Conservation (phyloP, 2,888 invertebrate species). For the Caradrina kadenii region DNA sequence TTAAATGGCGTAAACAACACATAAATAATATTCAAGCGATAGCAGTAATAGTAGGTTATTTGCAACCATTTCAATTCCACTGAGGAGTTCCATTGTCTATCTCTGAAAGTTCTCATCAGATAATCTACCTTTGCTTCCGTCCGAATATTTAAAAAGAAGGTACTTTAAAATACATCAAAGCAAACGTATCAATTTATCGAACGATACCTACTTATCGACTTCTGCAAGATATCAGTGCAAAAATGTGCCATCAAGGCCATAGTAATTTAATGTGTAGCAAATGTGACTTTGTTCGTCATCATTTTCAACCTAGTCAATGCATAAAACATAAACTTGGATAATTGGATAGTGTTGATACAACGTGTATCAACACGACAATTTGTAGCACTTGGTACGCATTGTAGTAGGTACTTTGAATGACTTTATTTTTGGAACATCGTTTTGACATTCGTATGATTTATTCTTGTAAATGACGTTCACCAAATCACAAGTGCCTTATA, state of each 20-base stretch:
- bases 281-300: slow-evolving; percentile 17
- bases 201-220: slow-evolving; percentile 8
- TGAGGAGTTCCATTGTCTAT: no score
- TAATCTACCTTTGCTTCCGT: background rate
- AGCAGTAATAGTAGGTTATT: no score
- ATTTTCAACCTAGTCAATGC: slow-evolving; percentile 20
- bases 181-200: background rate
- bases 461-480: no score
- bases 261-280: slow-evolving; percentile 25
- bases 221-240: slow-evolving; percentile 7
- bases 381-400: no score
- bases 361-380: background rate
- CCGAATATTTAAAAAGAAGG: background rate
- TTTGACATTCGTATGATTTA: no score
- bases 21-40: no score
- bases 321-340: slow-evolving; percentile 11
- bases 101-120: no score
- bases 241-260: slow-evolving; percentile 36
- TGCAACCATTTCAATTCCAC: no score
- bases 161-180: slow-evolving; percentile 5
- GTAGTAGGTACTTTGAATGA: no score
- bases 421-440: no score
- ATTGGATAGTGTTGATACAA: slow-evolving; percentile 8
- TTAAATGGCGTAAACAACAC: no score
- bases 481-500: no score